Base-by-base conservation (phyloP, 2,797 vertebrate species). In the Nannoperca obscura region DNA sequence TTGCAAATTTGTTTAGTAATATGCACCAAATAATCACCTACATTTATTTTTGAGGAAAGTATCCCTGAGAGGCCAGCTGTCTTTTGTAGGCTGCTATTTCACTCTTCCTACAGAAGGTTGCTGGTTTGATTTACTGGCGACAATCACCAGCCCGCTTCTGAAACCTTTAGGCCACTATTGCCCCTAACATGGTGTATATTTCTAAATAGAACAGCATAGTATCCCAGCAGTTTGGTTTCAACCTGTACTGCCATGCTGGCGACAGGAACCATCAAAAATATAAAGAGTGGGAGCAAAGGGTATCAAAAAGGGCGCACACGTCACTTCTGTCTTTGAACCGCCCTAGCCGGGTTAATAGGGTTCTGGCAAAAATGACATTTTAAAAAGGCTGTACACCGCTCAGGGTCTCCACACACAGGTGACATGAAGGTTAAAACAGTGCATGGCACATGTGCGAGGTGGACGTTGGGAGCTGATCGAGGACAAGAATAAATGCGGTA, bases 291-390 rank as follows among this genome's bases (percentile, higher is more conserved):
- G 14, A 50, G 34, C 19, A 62, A 65, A 65, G 12, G 12, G 42
- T 5, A 22, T 12, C 19, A 64, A 46, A 46, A 36, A 19, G 27
- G 32, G 6, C 22, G 30, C 19, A 27, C 17, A 38, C n/a, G 30
- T 47, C 13, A 17, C 11, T 38, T 58, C 38, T 63, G 27, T 17
- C 17, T 52, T 44, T 30, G 19, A 46, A 38, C 13, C 22, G 22
- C 4, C 3, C 34, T 3, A 24, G 12, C 17, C 17, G 34, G 20
- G 6, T 38, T n/a, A 19, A 54, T 60, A 24, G 17, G 19, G 20
- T n/a, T 60, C 10, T 65, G 54, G 30, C 36, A 57, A 67, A 68
- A 68, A 63, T 68, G 3, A 36, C n/a, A 62, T 73, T 67, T 62
- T 3, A 61, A 14, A 60, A 69, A 42, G n/a, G 30, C 17, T 52